Percentiles rank a stretch among this genome's conserved stretches.
These are phyloP conservation scores for Esperia sulphurella DNA, from an alignment of 2,888 invertebrate genomes.

Conservation along the genomic window DNA sequence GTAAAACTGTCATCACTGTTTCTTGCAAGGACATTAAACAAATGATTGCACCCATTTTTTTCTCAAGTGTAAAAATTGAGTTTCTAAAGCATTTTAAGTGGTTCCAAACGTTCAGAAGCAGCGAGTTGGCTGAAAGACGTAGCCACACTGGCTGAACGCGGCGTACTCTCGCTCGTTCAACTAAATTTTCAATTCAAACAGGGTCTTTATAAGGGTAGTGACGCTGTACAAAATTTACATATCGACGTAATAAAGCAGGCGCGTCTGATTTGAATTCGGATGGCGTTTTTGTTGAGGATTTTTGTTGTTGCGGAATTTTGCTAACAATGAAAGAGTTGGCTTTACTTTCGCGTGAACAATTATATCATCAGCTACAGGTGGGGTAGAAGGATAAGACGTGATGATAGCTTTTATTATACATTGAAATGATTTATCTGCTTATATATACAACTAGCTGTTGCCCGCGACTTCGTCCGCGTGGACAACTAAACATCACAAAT, in stretches of 20 bases:
- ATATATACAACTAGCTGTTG: no score
- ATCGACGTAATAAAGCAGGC: conserved; percentile 75
- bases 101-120: conserved; percentile 46
- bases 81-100: conserved; percentile 19
- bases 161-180: conserved; percentile 68
- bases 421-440: no score
- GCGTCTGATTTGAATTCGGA: conserved; percentile 71
- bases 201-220: conserved; percentile 79
- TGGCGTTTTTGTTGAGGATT: conserved; percentile 45
- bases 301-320: conserved; percentile 22
- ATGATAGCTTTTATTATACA: no score
- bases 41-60: conserved; percentile 9
- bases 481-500: no score
- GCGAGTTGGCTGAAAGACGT: conserved; percentile 75
- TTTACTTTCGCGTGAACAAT: neutral
- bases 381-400: no score
- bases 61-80: conserved; percentile 4
- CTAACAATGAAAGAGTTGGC: neutral
- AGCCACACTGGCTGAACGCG: conserved; percentile 67
- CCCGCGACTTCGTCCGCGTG: no score
- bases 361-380: neutral
- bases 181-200: conserved; percentile 79
- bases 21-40: neutral
- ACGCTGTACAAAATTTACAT: conserved; percentile 78
- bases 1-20: neutral